Base-by-base conservation (phyloP, 2,797 vertebrate species). In the Gastrophryne carolinensis region DNA sequence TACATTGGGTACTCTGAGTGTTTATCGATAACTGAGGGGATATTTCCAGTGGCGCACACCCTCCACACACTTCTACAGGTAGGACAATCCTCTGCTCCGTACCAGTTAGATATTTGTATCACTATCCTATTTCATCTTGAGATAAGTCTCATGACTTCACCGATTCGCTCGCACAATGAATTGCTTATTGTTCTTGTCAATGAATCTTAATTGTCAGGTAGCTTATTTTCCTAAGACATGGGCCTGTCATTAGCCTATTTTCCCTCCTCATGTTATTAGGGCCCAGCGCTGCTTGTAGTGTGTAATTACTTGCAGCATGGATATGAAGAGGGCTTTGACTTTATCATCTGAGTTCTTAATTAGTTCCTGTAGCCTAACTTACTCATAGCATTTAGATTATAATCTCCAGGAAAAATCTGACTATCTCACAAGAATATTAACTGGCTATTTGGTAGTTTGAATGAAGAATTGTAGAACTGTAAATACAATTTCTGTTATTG, bases 61-160 rank as follows among this genome's bases (percentile, higher is more conserved):
- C 83, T 89, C 26, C 96, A 99, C 80, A 98, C 96, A n/a, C 84
- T 98, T 37, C 83, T 94, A 71, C 97, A 98, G 95, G 97, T 97
- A 91, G 88, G 89, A 47, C 1, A 11, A 0, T 26, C 15, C 15
- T 3, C 30, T 19, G 3, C 21, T 34, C 17, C 17, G 21, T 23
- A 12, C 17, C 66, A 70, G n/a, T 19, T 19, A 13, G 23, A 23
- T 13, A 53, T 54, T 5, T 24, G 13, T 39, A 11, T 49, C 30
- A 21, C 6, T 44, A 23, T 60, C 21, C 24, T 72, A 32, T 44
- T 68, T 68, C 37, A 63, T 63, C 47, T 63, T 39, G 15, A 11
- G 3, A 32, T 58, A 49, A 49, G 29, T 26, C 10, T 27, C 58
- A 39, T 49, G 57, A 13, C 17, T 34, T n/a, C n/a, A n/a, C n/a